Evolutionary conservation across 2,797 vertebrate species (phyloP).

Genomic region (Lacerta agilis): DNA sequence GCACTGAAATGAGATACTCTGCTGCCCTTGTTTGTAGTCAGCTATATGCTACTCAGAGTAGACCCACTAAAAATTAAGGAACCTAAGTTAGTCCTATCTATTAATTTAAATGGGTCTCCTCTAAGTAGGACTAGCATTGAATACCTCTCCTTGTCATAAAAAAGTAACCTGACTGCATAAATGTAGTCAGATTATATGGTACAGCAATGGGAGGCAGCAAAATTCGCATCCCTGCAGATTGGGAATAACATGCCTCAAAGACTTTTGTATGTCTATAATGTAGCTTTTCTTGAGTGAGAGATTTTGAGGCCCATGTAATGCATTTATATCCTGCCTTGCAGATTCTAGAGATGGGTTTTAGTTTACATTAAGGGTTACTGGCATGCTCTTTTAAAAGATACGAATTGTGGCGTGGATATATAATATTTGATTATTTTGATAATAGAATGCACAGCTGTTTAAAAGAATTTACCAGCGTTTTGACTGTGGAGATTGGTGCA

Average conservation of each 20-base stretch:
- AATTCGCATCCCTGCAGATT: not conserved
- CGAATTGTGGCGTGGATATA: not conserved
- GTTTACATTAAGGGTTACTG: not conserved
- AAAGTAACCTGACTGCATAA: not conserved
- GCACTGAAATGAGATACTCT: not conserved
- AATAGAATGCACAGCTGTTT: conserved; percentile 45
- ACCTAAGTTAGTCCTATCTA: too few relatives aligned
- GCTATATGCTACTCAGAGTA: too few relatives aligned
- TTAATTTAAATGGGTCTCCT: too few relatives aligned
- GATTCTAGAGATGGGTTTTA: not conserved
- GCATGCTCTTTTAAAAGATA: not conserved
- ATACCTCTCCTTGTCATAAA: too few relatives aligned
- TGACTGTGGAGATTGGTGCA: conserved; percentile 52
- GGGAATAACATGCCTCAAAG: not conserved
- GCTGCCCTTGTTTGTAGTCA: not conserved
- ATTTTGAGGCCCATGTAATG: not conserved
- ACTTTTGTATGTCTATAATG: not conserved
- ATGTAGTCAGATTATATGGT: not conserved
- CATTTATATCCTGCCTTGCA: not conserved
- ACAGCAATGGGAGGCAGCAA: not conserved
- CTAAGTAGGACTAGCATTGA: too few relatives aligned
- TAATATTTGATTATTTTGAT: conserved; percentile 21
- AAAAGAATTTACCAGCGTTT: conserved; percentile 41
- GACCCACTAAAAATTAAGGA: too few relatives aligned
- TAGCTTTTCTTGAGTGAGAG: not conserved